Conservation (phyloP, 2,797 vertebrate genomes). For the Sarcoramphus papa region DNA sequence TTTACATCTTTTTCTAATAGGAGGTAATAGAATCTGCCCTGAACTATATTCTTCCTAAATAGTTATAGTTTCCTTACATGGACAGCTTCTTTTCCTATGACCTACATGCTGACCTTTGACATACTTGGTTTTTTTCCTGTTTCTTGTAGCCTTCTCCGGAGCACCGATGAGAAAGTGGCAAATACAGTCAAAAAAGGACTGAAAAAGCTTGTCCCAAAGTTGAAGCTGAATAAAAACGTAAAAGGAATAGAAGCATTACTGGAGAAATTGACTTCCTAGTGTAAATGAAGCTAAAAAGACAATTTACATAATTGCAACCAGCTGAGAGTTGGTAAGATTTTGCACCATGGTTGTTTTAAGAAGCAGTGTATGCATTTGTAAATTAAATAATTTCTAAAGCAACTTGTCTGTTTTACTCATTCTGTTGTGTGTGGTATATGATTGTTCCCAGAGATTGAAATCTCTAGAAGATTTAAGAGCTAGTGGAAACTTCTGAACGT, state of each 20-base stretch:
- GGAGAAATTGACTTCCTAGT: conserved; percentile 75
- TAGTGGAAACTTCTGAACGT: background rate
- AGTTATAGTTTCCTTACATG: background rate
- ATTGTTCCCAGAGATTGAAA: background rate
- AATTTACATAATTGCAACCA: background rate
- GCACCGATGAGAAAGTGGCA: conserved; percentile 77
- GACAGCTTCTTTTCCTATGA: background rate
- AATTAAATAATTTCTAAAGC: conserved; percentile 26
- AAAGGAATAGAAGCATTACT: conserved; percentile 86
- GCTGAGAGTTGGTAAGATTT: background rate
- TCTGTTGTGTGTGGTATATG: background rate
- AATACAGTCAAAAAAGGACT: conserved; percentile 81
- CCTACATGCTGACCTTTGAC: background rate
- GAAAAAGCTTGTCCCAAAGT: conserved; percentile 74
- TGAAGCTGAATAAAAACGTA: conserved; percentile 73
- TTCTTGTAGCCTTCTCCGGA: conserved; percentile 84
- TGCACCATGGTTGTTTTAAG: background rate
- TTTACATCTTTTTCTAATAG: background rate
- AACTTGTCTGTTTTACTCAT: background rate
- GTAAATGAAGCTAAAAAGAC: background rate
- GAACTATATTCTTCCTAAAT: background rate
- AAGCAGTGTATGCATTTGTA: background rate
- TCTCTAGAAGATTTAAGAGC: background rate
- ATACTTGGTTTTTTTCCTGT: background rate
- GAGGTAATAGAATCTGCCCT: background rate